Evolutionary conservation across 2,797 vertebrate species (phyloP).

Genomic region (Ceyx erithaca): DNA sequence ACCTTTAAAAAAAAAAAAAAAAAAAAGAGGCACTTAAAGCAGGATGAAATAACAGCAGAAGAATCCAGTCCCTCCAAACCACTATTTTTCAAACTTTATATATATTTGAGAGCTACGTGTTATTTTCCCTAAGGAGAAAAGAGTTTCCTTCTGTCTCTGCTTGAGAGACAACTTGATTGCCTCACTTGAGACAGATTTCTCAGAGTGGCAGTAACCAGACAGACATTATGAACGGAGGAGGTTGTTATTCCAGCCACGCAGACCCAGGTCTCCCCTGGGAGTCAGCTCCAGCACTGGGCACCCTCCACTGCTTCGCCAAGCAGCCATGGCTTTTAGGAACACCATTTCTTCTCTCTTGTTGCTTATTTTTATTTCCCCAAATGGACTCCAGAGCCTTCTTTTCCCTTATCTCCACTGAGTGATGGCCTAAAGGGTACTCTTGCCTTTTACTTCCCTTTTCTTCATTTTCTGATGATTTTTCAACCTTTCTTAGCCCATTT

Average conservation of each 20-base stretch:
- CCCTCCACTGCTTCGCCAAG: neutral
- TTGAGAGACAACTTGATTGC: neutral
- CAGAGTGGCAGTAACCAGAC: constrained; percentile 6
- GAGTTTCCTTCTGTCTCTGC: neutral
- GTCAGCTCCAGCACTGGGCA: neutral
- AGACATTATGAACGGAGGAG: neutral
- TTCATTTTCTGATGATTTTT: neutral
- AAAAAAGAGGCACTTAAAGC: neutral
- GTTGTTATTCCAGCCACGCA: constrained; percentile 1
- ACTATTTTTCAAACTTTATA: constrained; percentile 48
- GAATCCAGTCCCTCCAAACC: neutral
- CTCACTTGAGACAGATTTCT: constrained; percentile 43
- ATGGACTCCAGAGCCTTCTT: neutral
- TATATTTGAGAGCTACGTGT: neutral
- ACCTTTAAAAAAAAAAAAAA: neutral
- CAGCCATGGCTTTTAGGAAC: neutral
- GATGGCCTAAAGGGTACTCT: neutral
- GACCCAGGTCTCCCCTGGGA: neutral
- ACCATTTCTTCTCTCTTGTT: neutral
- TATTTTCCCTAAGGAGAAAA: constrained; percentile 55
- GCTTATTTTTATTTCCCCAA: neutral
- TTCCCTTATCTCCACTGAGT: neutral
- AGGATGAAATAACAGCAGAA: constrained; percentile 1
- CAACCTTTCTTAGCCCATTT: neutral
- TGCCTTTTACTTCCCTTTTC: neutral